Conservation (phyloP, 2,888 invertebrate species). For the Clunio marinus region DNA sequence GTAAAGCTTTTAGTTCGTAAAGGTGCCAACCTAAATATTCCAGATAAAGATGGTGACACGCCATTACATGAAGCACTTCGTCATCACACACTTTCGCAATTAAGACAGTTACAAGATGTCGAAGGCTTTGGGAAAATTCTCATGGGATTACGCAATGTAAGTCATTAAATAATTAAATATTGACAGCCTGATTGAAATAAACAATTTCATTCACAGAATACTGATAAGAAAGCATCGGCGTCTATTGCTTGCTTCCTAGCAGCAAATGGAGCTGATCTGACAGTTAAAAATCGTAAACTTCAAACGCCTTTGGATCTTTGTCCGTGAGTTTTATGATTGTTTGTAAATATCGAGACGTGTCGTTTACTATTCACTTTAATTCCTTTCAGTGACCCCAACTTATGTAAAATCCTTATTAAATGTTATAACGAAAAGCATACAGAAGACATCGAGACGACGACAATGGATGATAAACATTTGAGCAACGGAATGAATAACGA, state of each 20-base stretch:
- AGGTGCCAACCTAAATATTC: slow-evolving; percentile 89
- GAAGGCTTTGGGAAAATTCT: slow-evolving; percentile 80
- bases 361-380: slow-evolving; percentile 2
- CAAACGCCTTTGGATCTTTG: slow-evolving; percentile 95
- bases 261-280: slow-evolving; percentile 90
- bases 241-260: slow-evolving; percentile 96
- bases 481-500: slow-evolving; percentile 42
- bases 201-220: no score
- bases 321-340: slow-evolving; percentile 54
- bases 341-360: no score
- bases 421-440: slow-evolving; percentile 86
- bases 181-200: no score
- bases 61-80: slow-evolving; percentile 81
- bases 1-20: slow-evolving; percentile 88
- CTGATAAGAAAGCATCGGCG: slow-evolving; percentile 91
- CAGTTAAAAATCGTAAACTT: slow-evolving; percentile 81
- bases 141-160: slow-evolving; percentile 71
- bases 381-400: slow-evolving; percentile 73
- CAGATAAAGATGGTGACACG: slow-evolving; percentile 96
- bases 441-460: slow-evolving; percentile 52
- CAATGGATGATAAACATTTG: slow-evolving; percentile 41
- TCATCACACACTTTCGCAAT: slow-evolving; percentile 92
- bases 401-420: slow-evolving; percentile 88
- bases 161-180: no score
- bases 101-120: slow-evolving; percentile 91